These are phyloP conservation scores for Castor canadensis DNA, from an alignment of 2,113 vertebrate species.

Conservation along the genomic window DNA sequence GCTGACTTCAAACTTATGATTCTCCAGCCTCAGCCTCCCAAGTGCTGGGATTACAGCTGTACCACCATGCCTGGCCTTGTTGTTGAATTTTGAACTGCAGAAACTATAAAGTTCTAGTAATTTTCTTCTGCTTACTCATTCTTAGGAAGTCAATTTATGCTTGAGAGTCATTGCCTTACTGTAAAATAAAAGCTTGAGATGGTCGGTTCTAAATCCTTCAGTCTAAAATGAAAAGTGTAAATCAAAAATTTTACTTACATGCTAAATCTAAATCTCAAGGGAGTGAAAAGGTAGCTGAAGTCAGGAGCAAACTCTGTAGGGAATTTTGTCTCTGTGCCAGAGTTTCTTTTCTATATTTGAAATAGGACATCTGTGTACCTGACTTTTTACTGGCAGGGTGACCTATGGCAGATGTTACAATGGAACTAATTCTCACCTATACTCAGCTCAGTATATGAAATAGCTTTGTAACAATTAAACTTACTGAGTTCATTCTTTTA, in stretches of 20 bases:
- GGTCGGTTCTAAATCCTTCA: neutral
- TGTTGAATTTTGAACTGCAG: neutral
- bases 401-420: slow-evolving; percentile 24
- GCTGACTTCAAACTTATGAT: neutral
- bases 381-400: slow-evolving; percentile 7
- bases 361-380: neutral
- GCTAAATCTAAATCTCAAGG: neutral
- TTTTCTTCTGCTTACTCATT: slow-evolving; percentile 32
- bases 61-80: neutral
- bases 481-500: neutral
- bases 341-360: slow-evolving; percentile 18
- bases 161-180: neutral
- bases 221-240: neutral
- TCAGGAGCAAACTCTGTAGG: neutral
- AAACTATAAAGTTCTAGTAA: neutral
- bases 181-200: neutral
- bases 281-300: neutral
- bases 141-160: neutral
- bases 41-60: too few species aligned
- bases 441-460: slow-evolving; percentile 12
- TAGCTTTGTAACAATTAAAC: neutral
- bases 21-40: neutral
- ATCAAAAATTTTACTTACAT: neutral
- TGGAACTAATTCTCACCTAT: slow-evolving; percentile 6
- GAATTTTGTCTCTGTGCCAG: slow-evolving; percentile 28